These are phyloP conservation scores for Sarcophaga bullata DNA, from an alignment of 1,140 invertebrate species.

Conservation along the genomic window DNA sequence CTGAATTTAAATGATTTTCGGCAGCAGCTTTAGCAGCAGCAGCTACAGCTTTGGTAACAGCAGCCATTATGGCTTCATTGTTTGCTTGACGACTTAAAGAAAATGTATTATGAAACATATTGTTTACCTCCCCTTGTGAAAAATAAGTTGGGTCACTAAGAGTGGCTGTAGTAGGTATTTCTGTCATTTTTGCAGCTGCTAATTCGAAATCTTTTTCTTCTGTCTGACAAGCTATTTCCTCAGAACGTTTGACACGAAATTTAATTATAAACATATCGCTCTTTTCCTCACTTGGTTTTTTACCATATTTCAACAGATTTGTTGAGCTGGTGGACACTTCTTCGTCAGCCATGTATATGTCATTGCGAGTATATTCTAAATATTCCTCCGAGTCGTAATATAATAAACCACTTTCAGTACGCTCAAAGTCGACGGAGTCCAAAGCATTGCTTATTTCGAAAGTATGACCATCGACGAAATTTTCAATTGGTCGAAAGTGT, in stretches of 20 bases:
- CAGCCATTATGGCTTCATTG: conserved; percentile 35
- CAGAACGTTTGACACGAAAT: conserved; percentile 39
- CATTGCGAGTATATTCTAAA: conserved; percentile 65
- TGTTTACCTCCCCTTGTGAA: not conserved
- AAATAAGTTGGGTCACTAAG: no score
- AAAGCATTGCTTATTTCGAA: conserved; percentile 74
- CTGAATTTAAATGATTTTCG: conserved; percentile 30
- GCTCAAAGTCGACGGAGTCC: conserved; percentile 69
- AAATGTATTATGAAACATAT: conserved; percentile 38
- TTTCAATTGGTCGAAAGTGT: conserved; percentile 80
- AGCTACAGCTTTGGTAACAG: conserved; percentile 34
- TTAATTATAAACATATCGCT: conserved; percentile 35
- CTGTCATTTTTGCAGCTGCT: conserved; percentile 12
- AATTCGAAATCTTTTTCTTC: conserved; percentile 37
- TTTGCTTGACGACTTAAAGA: conserved; percentile 29
- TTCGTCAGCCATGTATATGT: conserved; percentile 48
- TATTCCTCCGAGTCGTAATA: conserved; percentile 62
- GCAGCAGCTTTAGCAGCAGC: conserved; percentile 38
- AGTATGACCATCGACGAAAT: conserved; percentile 69
- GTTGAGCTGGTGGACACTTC: conserved; percentile 45
- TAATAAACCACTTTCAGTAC: conserved; percentile 51
- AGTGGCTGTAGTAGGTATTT: not conserved
- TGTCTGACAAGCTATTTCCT: conserved; percentile 44
- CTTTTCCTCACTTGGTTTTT: not conserved
- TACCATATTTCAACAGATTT: conserved; percentile 20